phyloP scores from a whole-genome alignment of 1,140 invertebrate species.

The Lineus longissimus region DNA sequence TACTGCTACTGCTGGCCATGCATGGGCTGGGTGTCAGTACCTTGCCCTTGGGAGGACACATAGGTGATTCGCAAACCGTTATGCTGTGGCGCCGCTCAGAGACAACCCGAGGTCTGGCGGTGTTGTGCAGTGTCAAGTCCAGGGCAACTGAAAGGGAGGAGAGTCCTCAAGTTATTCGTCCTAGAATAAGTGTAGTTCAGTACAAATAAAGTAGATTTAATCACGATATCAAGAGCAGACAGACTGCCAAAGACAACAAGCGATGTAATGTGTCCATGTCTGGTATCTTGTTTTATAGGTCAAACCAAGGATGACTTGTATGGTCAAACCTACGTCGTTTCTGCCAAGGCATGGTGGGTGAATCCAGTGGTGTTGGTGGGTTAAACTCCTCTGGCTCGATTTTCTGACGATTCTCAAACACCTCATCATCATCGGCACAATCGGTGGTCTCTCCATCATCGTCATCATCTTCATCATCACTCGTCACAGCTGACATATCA shows the following conservation, averaged over 20 bases:
- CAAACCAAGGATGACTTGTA: neutral
- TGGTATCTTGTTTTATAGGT: neutral
- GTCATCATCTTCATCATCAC: neutral
- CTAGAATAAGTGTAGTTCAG: too few species aligned
- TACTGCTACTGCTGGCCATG: too few species aligned
- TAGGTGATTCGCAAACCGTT: conserved; percentile 48
- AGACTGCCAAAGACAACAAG: too few species aligned
- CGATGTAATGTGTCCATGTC: too few species aligned
- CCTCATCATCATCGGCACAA: conserved; percentile 10
- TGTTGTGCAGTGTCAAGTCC: conserved; percentile 1
- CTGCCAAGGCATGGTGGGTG: conserved; percentile 3
- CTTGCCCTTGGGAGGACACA: conserved; percentile 8
- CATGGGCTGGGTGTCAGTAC: too few species aligned
- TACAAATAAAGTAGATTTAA: too few species aligned
- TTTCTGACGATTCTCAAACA: conserved; percentile 12
- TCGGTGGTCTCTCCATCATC: neutral
- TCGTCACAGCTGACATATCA: conserved; percentile 16
- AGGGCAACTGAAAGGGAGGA: conserved; percentile 4
- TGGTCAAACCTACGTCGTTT: too few species aligned
- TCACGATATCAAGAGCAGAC: too few species aligned
- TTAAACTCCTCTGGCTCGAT: conserved; percentile 9
- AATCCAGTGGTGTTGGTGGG: conserved; percentile 20
- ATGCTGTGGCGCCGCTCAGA: conserved; percentile 50
- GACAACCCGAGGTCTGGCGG: neutral
- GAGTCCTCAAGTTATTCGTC: too few species aligned